Base-by-base conservation (phyloP, 2,113 vertebrate genomes). In the Progne subis region DNA sequence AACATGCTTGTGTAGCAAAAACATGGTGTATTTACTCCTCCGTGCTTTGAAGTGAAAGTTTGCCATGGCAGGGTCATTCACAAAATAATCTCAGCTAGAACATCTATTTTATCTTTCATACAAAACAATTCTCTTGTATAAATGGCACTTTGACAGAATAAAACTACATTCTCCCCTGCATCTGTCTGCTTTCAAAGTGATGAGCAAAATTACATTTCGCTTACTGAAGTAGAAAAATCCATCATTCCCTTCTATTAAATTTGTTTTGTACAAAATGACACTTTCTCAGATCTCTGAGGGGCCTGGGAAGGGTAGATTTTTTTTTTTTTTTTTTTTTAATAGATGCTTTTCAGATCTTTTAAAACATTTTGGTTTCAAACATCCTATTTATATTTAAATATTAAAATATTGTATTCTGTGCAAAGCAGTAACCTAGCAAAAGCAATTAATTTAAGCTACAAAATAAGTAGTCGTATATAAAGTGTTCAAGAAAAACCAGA, bases 11-110 rank as follows among this genome's bases (percentile, higher is more conserved):
- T 43, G 13, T 12, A 37, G 28, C 5, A 79, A 69, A 89, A 87
- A 43, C 2, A 7, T 0, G 1, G 11, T 25, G 7, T n/a, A 32
- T n/a, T 46, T 61, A 64, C 47, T 7, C 0, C 25, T 53, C 31
- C 1, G 5, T 29, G 18, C 8, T 83, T 53, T 46, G 14, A 59
- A 84, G 29, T 39, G n/a, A 39, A 87, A 63, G 29, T 56, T 16
- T 64, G 26, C 5, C 31, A 49, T 2, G 1, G 18, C 32, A 77
- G 76, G 77, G 52, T 46, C 0, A 5, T 32, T 71, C 61, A 60
- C 3, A 49, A 41, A 64, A 26, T 61, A 61, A 47, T 63, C 71
- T 41, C 16, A 57, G 46, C n/a, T 34, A 16, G 26, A 86, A 56
- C 2, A 34, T 5, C 18, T 49, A 43, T 77, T 77, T 28, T 64